Conservation (phyloP, 2,113 vertebrate species). For the Oryzias melastigma region DNA sequence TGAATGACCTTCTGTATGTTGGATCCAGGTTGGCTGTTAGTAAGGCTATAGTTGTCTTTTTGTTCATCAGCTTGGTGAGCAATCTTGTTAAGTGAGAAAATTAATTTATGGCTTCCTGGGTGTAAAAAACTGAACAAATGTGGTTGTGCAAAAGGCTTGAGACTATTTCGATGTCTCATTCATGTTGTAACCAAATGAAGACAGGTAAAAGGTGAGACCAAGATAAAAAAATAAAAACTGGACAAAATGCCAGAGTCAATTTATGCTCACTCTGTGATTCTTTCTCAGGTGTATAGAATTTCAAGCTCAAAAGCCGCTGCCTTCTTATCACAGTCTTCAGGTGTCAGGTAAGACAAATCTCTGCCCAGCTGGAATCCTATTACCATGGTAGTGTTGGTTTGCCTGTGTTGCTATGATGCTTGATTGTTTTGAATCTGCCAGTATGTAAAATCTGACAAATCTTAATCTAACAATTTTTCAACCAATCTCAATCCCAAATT, state of each 20-base stretch:
- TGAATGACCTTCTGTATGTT: constrained; percentile 16
- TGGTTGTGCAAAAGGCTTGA: constrained; percentile 3
- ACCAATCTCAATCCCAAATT: no score
- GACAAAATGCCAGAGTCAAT: constrained; percentile 1
- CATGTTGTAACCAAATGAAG: constrained; percentile 14
- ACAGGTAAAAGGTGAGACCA: constrained; percentile 18
- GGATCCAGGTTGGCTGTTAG: constrained; percentile 55
- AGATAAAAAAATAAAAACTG: background rate
- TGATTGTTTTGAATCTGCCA: constrained; percentile 15
- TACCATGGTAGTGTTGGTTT: constrained; percentile 29
- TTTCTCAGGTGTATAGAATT: constrained; percentile 39
- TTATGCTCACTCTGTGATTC: constrained; percentile 3
- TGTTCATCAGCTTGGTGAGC: constrained; percentile 67
- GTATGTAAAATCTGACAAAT: background rate
- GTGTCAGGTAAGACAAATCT: constrained; percentile 31
- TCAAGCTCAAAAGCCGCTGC: constrained; percentile 19
- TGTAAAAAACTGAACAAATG: constrained; percentile 26
- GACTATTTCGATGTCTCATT: constrained; percentile 47
- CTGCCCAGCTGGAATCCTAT: constrained; percentile 13
- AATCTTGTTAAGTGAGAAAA: constrained; percentile 44
- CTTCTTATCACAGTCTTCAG: constrained; percentile 8
- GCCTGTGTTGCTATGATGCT: constrained; percentile 19
- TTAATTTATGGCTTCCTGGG: constrained; percentile 66
- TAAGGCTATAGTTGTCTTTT: constrained; percentile 59
- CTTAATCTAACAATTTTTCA: no score